Conservation (phyloP, 2,888 invertebrate species). For the Lymantria dispar region DNA sequence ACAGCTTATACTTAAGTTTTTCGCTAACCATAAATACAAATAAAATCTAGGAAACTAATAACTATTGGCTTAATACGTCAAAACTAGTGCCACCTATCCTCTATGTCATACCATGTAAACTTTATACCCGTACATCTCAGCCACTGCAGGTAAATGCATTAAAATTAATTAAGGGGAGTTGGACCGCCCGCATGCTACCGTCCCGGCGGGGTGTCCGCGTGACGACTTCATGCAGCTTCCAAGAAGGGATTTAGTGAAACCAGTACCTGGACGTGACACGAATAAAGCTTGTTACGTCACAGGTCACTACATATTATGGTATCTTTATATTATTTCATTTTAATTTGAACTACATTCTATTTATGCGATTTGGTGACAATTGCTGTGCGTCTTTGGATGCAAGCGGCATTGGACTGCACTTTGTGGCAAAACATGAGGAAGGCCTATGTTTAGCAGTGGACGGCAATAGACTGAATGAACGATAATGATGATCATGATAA, state of each 20-base stretch:
- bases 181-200: slow-evolving; percentile 80
- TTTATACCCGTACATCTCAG: slow-evolving; percentile 25
- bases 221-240: slow-evolving; percentile 80
- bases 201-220: slow-evolving; percentile 60
- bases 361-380: no score
- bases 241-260: slow-evolving; percentile 54
- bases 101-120: slow-evolving; percentile 12
- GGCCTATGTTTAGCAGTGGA: no score
- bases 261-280: slow-evolving; percentile 40
- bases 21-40: no score
- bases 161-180: slow-evolving; percentile 75
- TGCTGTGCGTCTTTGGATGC: no score
- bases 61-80: neutral
- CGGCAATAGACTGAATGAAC: no score
- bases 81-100: neutral
- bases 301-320: slow-evolving; percentile 11
- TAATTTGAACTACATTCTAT: neutral
- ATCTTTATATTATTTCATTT: neutral
- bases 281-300: slow-evolving; percentile 25
- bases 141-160: slow-evolving; percentile 67
- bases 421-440: no score
- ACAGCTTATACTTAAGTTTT: neutral
- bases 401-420: no score
- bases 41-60: neutral
- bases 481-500: no score